Conservation (phyloP, 35 echinoderm and acorn worm species). For the Ptychodera flava region DNA sequence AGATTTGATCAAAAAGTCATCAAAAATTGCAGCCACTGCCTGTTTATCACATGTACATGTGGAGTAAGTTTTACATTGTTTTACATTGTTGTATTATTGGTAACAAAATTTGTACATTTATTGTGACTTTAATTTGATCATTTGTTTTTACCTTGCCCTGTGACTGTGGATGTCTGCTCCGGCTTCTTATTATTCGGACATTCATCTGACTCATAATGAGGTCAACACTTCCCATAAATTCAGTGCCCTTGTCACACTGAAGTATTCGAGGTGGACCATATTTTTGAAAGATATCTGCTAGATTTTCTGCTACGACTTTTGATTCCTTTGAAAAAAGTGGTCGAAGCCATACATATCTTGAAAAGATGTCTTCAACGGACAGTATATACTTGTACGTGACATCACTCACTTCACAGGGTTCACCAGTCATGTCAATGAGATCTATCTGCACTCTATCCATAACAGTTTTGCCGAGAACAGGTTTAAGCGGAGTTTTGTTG, state of each 20-base stretch:
- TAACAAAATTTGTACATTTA: no score
- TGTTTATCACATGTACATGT: no score
- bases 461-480: background rate
- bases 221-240: constrained; percentile 14
- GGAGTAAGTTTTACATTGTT: no score
- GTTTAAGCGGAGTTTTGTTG: constrained; percentile 8
- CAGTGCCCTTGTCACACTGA: constrained; percentile 13
- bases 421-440: constrained; percentile 18
- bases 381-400: constrained; percentile 16
- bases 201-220: constrained; percentile 7
- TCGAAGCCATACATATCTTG: constrained; percentile 17
- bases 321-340: constrained; percentile 2
- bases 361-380: constrained; percentile 12
- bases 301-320: constrained; percentile 8
- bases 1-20: no score
- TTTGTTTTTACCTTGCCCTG: no score
- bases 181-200: constrained; percentile 7
- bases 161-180: no score
- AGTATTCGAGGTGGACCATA: constrained; percentile 19
- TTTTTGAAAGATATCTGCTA: background rate
- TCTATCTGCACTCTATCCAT: constrained; percentile 22
- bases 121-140: no score
- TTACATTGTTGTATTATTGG: no score
- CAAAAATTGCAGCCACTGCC: no score
- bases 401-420: no score